Percentiles rank a stretch among this genome's conserved stretches.
Evolutionary conservation across 2,797 vertebrate species (phyloP).

Genomic region (Pangasius krempfi): DNA sequence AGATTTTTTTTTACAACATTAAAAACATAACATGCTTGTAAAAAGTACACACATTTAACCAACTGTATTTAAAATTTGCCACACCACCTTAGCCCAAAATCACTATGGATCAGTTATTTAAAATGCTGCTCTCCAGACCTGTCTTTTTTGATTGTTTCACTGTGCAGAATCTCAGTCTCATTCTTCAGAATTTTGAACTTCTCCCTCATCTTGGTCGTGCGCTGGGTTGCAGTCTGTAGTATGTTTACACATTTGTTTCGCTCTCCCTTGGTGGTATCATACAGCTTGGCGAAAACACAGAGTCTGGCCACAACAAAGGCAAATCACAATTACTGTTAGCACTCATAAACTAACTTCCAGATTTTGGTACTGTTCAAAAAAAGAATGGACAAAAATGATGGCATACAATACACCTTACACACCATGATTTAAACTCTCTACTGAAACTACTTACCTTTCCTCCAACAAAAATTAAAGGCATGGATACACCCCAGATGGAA

Average conservation of each 20-base stretch:
- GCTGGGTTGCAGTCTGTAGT: slow-evolving; percentile 78
- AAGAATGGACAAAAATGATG: neutral
- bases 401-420: neutral
- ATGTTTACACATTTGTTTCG: slow-evolving; percentile 83
- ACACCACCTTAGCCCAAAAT: neutral
- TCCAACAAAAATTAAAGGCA: neutral
- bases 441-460: neutral
- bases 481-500: neutral
- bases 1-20: neutral
- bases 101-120: neutral
- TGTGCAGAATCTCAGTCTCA: slow-evolving; percentile 81
- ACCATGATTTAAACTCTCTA: neutral
- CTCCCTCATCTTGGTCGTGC: slow-evolving; percentile 76
- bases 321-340: neutral
- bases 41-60: neutral
- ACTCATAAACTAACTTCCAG: neutral
- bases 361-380: neutral
- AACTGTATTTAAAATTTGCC: neutral
- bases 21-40: neutral
- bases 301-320: slow-evolving; percentile 70
- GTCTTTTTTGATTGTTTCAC: slow-evolving; percentile 73
- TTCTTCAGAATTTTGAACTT: slow-evolving; percentile 79
- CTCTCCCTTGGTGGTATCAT: slow-evolving; percentile 78
- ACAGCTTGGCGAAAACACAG: slow-evolving; percentile 74
- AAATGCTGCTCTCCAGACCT: slow-evolving; percentile 70